Evolutionary conservation across 2,888 invertebrate genomes (phyloP), one percentile per base, ranked within the genome.

Genomic region (Pheosia gnoma): DNA sequence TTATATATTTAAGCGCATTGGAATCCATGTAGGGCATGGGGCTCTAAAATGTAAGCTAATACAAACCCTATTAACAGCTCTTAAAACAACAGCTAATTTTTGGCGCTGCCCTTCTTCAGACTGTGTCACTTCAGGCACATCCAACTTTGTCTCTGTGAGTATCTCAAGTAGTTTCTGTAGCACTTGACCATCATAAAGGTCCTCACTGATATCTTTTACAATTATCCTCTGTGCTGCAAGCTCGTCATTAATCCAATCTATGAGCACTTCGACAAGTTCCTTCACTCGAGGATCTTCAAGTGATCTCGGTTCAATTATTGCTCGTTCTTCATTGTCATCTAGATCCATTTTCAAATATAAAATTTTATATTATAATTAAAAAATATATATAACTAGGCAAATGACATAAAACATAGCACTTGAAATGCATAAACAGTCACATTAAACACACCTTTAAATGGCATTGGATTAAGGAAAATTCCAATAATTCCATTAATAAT

Each of bases 221-320:
- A 99, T 99, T 69, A 99, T 99, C 80, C 99, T 95, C 80, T 99
- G 98, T 71, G 97, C 96, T 0, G 99, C 99, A 60, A 99, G 93
- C 88, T 99, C 99, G 93, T 99, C 99, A 88, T 99, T 99, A 61
- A 99, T 97, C 99, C 99, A 99, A 78, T 99, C 98, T 76, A 99
- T 97, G 58, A 99, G 93, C 51, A 99, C 96, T 77, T 95, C 95
- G 59, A 98, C 96, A 49, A 99, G 94, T 78, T 98, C 97, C 67
- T 95, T 95, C 0, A 99, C 95, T 86, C 97, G 97, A 0, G 97
- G 96, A 86, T 99, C 98, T 64, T 97, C 97, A 68, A 97, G 95
- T 0, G 98, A 98, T 68, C 96, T 95, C 0, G 97, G 97, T 79
- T 98, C 98, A 74, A 99, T 97, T 91, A 99, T 98, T 9, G 98